A percentile compares a stretch with the other conserved stretches of the same genome.
Evolutionary conservation across 2,888 invertebrate species (phyloP).

Genomic region (Amphimallon solstitiale): DNA sequence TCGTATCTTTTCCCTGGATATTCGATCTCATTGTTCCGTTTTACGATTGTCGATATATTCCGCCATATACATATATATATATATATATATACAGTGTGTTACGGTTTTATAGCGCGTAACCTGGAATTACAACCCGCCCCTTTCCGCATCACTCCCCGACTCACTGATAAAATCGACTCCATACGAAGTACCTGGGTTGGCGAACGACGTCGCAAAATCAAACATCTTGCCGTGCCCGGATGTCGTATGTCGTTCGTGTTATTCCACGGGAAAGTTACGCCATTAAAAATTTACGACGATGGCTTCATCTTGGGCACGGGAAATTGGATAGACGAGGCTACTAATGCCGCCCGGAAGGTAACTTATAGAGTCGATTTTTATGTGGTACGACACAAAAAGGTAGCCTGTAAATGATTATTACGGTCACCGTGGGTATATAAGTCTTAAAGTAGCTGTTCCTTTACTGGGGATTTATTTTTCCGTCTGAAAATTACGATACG

Average conservation of each 20-base stretch:
- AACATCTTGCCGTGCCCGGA: background rate
- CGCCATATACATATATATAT: background rate
- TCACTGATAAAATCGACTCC: constrained; percentile 17
- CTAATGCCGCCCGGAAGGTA: constrained; percentile 5
- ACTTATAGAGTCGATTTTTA: background rate
- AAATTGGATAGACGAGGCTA: constrained; percentile 13
- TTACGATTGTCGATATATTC: background rate
- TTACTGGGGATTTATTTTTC: no score
- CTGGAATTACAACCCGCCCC: constrained; percentile 6
- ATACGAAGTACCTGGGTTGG: no score
- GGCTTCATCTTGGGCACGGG: constrained; percentile 16
- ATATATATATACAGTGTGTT: constrained; percentile 15
- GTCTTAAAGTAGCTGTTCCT: no score
- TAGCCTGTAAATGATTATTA: no score
- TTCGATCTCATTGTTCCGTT: constrained; percentile 18
- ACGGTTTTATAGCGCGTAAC: constrained; percentile 22
- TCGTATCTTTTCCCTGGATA: background rate
- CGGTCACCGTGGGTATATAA: no score
- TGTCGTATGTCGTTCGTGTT: background rate
- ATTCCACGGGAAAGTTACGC: background rate
- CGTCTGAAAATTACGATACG: no score
- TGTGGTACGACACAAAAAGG: no score
- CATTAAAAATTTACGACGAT: constrained; percentile 30
- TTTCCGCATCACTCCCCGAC: background rate
- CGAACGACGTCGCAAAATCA: constrained; percentile 30